These are phyloP conservation scores for Rhorus exstirpatorius DNA, from an alignment of 2,888 invertebrate genomes.

Conservation along the genomic window DNA sequence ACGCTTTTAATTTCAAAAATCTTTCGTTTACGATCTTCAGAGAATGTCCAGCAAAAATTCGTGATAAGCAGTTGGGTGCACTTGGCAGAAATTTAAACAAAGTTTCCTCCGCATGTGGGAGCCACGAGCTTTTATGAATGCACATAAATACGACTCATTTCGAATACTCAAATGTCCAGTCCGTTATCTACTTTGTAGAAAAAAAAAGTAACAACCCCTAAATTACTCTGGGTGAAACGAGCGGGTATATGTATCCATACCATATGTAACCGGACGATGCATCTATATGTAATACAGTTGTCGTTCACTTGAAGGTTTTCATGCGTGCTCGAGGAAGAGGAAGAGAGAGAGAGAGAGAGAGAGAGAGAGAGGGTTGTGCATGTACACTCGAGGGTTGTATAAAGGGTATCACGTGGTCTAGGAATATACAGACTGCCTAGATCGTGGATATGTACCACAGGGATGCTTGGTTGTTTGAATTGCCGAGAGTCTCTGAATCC, in stretches of 20 bases:
- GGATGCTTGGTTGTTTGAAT: conserved; percentile 36
- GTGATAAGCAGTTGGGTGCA: background rate
- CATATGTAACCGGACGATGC: too few relatives aligned
- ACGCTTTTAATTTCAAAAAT: too few relatives aligned
- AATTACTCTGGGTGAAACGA: background rate
- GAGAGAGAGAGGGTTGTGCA: background rate
- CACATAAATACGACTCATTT: too few relatives aligned
- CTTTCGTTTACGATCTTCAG: too few relatives aligned
- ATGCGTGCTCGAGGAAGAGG: background rate
- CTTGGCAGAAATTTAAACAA: too few relatives aligned
- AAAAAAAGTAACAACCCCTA: too few relatives aligned
- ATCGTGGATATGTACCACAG: conserved; percentile 18
- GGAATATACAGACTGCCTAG: conserved; percentile 3
- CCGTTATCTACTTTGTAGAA: too few relatives aligned
- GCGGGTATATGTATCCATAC: too few relatives aligned
- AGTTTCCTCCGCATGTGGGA: too few relatives aligned
- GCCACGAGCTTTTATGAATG: too few relatives aligned
- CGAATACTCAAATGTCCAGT: too few relatives aligned
- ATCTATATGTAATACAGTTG: conserved; percentile 19
- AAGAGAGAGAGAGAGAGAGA: background rate
- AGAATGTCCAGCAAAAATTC: too few relatives aligned
- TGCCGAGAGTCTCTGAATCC: conserved; percentile 33
- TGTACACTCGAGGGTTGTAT: conserved; percentile 44
- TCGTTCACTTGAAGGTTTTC: conserved; percentile 18
- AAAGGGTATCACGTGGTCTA: conserved; percentile 51